phyloP scores from a whole-genome alignment of 2,113 vertebrate species.

The Rhinopomastus cyanomelas region DNA sequence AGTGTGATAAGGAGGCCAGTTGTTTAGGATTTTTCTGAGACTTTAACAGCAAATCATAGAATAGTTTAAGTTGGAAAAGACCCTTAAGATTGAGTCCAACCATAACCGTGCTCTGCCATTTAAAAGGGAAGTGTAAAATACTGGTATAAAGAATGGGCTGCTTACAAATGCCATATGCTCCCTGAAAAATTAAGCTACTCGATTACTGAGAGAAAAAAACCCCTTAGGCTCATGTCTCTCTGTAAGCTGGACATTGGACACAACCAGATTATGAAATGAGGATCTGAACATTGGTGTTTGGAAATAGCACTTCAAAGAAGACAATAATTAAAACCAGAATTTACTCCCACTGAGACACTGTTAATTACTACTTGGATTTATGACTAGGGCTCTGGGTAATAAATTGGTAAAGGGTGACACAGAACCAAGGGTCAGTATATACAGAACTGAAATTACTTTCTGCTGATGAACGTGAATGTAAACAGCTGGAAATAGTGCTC shows the following conservation, averaged over 20 bases:
- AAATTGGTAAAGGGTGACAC: slow-evolving; percentile 18
- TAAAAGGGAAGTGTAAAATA: neutral
- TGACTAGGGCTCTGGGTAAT: slow-evolving; percentile 13
- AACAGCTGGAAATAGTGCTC: neutral
- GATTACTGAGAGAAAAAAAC: neutral
- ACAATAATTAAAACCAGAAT: slow-evolving; percentile 46
- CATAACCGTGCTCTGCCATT: neutral
- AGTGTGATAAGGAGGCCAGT: neutral
- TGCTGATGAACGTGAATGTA: neutral
- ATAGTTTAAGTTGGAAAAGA: neutral
- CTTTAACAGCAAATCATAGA: neutral
- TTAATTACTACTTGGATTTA: slow-evolving; percentile 50
- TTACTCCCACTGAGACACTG: slow-evolving; percentile 36
- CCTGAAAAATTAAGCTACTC: neutral
- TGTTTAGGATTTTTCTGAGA: neutral
- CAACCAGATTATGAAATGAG: neutral
- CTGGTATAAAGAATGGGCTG: neutral
- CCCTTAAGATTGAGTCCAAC: neutral
- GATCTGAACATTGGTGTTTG: slow-evolving; percentile 14
- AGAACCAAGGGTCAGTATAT: neutral
- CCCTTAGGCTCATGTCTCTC: neutral
- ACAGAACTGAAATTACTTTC: slow-evolving; percentile 1
- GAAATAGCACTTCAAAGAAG: slow-evolving; percentile 24
- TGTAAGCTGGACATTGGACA: neutral
- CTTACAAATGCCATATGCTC: neutral